Conservation (phyloP, 2,888 invertebrate species). For the Nomada fabriciana region DNA sequence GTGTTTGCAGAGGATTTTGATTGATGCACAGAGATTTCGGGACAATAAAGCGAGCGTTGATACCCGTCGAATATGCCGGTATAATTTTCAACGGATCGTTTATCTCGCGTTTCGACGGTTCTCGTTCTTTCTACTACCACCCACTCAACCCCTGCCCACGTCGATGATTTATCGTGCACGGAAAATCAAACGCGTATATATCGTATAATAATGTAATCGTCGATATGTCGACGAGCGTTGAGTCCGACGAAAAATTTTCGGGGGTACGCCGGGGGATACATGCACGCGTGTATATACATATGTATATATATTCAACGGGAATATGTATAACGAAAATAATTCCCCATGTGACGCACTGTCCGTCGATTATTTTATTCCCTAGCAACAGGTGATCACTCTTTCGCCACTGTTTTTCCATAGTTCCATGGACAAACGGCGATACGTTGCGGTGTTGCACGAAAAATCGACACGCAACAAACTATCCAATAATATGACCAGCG, state of each 20-base stretch:
- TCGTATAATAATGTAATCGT: slow-evolving; percentile 55
- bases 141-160: neutral
- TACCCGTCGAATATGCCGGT: slow-evolving; percentile 59
- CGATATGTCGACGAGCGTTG: neutral
- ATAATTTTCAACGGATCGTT: slow-evolving; percentile 57
- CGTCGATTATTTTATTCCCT: slow-evolving; percentile 64
- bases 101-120: slow-evolving; percentile 49
- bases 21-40: slow-evolving; percentile 47
- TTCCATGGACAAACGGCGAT: slow-evolving; percentile 36
- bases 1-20: slow-evolving; percentile 40
- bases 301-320: neutral
- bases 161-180: slow-evolving; percentile 57
- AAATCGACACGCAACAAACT: slow-evolving; percentile 37
- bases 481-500: slow-evolving; percentile 29
- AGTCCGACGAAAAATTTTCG: slow-evolving; percentile 44
- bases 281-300: neutral
- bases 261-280: neutral
- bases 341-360: slow-evolving; percentile 61
- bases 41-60: slow-evolving; percentile 50
- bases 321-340: slow-evolving; percentile 61
- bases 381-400: slow-evolving; percentile 69
- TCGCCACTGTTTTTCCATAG: slow-evolving; percentile 73
- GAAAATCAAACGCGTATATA: slow-evolving; percentile 44
- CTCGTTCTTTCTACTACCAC: slow-evolving; percentile 31
- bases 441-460: slow-evolving; percentile 20